Evolutionary conservation across 2,888 invertebrate genomes (phyloP).

Genomic region (Labia minor): DNA sequence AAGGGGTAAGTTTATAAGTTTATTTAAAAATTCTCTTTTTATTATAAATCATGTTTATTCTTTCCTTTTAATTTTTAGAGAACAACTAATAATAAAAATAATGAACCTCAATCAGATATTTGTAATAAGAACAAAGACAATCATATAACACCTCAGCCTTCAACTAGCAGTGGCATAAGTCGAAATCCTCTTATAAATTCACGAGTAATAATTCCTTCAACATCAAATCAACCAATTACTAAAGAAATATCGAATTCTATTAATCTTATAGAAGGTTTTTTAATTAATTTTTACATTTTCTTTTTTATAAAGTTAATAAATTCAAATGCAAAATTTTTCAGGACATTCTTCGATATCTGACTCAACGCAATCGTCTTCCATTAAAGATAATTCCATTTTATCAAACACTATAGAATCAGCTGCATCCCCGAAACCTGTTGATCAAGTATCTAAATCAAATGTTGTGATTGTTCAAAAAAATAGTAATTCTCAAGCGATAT

Average conservation of each 20-base stretch:
- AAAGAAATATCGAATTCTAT: too few species aligned
- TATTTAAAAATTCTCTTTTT: not conserved
- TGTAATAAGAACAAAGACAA: too few species aligned
- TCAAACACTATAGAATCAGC: not conserved
- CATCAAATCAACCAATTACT: too few species aligned
- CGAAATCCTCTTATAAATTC: too few species aligned
- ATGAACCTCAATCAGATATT: not conserved
- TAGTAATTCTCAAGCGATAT: constrained; percentile 22
- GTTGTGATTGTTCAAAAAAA: constrained; percentile 51
- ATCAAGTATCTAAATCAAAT: constrained; percentile 41
- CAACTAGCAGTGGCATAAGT: too few species aligned
- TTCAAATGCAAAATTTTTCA: not conserved
- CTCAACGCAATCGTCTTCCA: not conserved
- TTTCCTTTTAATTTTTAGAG: not conserved
- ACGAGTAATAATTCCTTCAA: too few species aligned
- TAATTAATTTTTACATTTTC: too few species aligned
- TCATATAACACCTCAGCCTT: too few species aligned
- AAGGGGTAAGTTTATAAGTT: not conserved
- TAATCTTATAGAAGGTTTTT: too few species aligned
- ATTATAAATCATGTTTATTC: not conserved
- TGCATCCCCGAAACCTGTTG: not conserved
- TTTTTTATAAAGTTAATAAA: too few species aligned
- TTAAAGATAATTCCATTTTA: not conserved
- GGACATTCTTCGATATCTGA: not conserved
- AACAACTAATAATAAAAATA: not conserved